Evolutionary conservation across 1,140 invertebrate genomes (phyloP).

Genomic region (Metaphire vulgaris): DNA sequence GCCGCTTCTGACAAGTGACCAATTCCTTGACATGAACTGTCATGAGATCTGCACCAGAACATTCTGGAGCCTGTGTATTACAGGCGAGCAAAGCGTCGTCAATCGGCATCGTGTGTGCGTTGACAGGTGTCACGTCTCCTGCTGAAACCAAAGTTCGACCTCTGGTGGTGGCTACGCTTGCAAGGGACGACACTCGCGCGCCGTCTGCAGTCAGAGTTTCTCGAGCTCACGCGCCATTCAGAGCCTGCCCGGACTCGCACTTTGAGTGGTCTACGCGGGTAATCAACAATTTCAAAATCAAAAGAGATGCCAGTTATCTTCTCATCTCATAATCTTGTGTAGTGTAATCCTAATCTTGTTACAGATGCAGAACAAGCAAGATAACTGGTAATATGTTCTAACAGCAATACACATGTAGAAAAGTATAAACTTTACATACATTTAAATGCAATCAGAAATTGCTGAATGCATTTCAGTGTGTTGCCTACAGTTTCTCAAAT

Average conservation of each 20-base stretch:
- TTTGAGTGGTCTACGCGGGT: not conserved
- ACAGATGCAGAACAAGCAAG: no score
- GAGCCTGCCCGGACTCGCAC: not conserved
- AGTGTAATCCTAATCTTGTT: no score
- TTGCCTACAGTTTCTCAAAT: no score
- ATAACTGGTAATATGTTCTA: no score
- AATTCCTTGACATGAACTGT: conserved; percentile 57
- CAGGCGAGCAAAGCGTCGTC: conserved; percentile 35
- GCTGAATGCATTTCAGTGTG: no score
- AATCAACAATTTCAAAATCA: not conserved
- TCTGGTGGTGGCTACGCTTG: no score
- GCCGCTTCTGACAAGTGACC: conserved; percentile 53
- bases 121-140: no score
- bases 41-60: conserved; percentile 55
- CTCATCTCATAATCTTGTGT: not conserved
- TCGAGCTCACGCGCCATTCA: not conserved
- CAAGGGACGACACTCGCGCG: not conserved
- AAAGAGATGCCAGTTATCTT: not conserved
- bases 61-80: conserved; percentile 34
- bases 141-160: no score
- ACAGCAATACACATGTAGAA: no score
- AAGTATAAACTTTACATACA: no score
- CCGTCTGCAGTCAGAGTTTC: not conserved
- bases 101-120: not conserved
- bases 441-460: no score